These are phyloP conservation scores for Nylanderia fulva DNA, from an alignment of 1,140 invertebrate genomes.

Conservation along the genomic window DNA sequence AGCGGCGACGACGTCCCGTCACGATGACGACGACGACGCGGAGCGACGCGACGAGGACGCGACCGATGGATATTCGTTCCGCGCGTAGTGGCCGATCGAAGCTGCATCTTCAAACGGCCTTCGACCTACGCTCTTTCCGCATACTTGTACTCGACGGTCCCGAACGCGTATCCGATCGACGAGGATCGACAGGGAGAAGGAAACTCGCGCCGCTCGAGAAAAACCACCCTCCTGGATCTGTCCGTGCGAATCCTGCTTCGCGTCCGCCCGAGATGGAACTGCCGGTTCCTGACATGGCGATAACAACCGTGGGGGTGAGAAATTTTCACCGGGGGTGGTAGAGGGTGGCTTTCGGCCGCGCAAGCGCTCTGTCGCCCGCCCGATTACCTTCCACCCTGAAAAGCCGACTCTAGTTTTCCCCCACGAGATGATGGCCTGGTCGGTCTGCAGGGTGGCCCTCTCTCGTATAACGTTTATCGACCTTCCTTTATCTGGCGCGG, in stretches of 20 bases:
- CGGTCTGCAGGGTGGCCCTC: slow-evolving; percentile 36
- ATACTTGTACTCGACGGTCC: slow-evolving; percentile 44
- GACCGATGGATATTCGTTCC: slow-evolving; percentile 37
- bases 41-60: slow-evolving; percentile 43
- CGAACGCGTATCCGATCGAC: not conserved
- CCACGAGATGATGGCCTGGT: slow-evolving; percentile 18
- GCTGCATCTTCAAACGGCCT: slow-evolving; percentile 53
- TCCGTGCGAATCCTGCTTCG: not conserved
- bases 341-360: not conserved
- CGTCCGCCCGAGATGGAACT: slow-evolving; percentile 44
- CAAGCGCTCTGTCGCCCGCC: slow-evolving; percentile 33
- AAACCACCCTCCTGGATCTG: not conserved
- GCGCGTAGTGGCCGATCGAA: slow-evolving; percentile 31
- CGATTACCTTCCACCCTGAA: slow-evolving; percentile 28
- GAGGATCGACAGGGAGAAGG: no score
- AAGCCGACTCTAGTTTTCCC: slow-evolving; percentile 9
- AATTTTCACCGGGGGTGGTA: not conserved
- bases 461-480: slow-evolving; percentile 50
- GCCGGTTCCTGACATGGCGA: slow-evolving; percentile 50
- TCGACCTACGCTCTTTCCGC: slow-evolving; percentile 39
- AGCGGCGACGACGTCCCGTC: not conserved
- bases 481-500: slow-evolving; percentile 46
- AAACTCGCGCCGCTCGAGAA: not conserved
- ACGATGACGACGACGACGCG: slow-evolving; percentile 38
- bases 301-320: slow-evolving; percentile 19